Evolutionary conservation across 2,888 invertebrate species (phyloP), one percentile per base, ranked within the genome.

Genomic region (Choristoneura rosaceana): DNA sequence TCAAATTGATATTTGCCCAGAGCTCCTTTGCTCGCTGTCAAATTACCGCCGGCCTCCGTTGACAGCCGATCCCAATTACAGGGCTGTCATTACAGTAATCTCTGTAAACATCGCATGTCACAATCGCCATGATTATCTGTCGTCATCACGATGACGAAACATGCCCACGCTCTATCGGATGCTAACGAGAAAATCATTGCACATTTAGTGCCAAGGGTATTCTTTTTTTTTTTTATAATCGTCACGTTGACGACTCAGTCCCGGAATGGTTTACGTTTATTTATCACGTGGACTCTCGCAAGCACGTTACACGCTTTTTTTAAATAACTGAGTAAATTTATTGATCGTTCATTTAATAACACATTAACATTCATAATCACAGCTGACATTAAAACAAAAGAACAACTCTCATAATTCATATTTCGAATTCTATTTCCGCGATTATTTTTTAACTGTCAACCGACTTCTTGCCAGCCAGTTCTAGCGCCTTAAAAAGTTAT

Each of bases 401-500:
- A 68, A 41, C 69, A 34, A 60, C 68, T 14, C 62, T 68, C 47
- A 68, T 68, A 68, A 58, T 59, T 71, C 71, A 68, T 50, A 68
- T 47, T 63, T 71, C 41, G 63, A 59, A 69, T 59, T 67, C 67
- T 58, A 61, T 45, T 47, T 71, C 71, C 68, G 73, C 69, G 68
- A 73, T 64, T 59, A 68, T 71, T 68, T 73, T 71, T 73, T 60
- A 73, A 64, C 68, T 60, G 73, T 69, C 73, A 64, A 50, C 52
- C 34, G 52, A 17, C 38, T 52, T 66, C 58, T 62, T 60, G 70
- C 63, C 43, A 43, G 73, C 73, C 64, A 73, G 73, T 52, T 60
- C 64, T 73, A 69, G 38, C 38, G 62, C 73, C 69, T 69, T 73
- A 73, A 73, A 68, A 70, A 73, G 73, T 73, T 73, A 73, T 73